Base-by-base conservation (phyloP, 2,888 invertebrate species). In the Lasioglossum vierecki region DNA sequence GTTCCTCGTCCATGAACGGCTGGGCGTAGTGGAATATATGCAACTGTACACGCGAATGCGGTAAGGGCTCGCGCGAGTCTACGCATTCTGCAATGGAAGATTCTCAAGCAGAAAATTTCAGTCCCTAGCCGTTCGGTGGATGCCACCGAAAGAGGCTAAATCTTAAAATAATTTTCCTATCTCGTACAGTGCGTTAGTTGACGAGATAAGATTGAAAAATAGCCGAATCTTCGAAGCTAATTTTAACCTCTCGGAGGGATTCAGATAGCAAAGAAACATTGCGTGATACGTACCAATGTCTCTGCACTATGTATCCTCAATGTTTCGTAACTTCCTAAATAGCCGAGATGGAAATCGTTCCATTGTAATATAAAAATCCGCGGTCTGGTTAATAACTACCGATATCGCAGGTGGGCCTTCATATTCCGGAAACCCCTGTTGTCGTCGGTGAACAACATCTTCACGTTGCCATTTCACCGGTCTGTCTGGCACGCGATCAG, bases 361-460 rank as follows among this genome's bases (percentile, higher is more conserved):
- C n/a, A 57, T 57, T 26, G 2, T 53, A 18, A 18, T 6, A 22
- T 49, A 49, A 49, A 49, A 22, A 49, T 49, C 22, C 18, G 6
- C 6, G 18, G 49, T 60, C 13, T n/a, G 9, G 9, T 53, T 30
- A 5, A 5, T 63, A 63, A 63, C 15, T 63, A 15, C 2, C 13
- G 13, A 9, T 1, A 4, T 22, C 66, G 22, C 82, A 93, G 94
- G 6, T 86, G 97, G 0, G 96, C 96, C 90, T 97, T 97, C 92
- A 96, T 97, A 35, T 97, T 97, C 93, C 96, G 96, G 76, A 96
- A 97, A 92, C 97, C 97, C 2, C 96, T 97, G 91, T 93, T 97
- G 8, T 97, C 97, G 0, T 97, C 97, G 86, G 96, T 97, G 66
- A 96, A 96, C 88, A 97, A 97, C 92, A 96, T 97, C 71, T 97